Evolutionary conservation across 2,113 vertebrate genomes (phyloP).

Genomic region (Archocentrus centrarchus): DNA sequence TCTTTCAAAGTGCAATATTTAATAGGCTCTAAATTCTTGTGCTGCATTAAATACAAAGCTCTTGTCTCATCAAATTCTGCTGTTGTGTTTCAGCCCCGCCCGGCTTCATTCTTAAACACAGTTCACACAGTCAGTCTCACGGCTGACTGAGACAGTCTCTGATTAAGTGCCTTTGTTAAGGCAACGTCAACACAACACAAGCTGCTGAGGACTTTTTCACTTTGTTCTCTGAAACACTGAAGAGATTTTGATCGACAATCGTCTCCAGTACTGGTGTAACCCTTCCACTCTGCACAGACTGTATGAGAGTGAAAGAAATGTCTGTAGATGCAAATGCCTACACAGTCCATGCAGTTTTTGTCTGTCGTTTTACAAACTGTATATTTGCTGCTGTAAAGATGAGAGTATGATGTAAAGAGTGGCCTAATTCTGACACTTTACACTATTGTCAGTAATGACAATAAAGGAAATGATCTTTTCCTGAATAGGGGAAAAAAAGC

Average conservation of each 20-base stretch:
- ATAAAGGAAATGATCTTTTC: neutral
- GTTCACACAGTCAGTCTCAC: neutral
- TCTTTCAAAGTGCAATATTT: conserved; percentile 76
- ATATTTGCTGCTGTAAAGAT: conserved; percentile 41
- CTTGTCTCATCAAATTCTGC: neutral
- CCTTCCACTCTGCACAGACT: neutral
- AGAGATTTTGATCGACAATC: neutral
- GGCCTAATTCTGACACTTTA: neutral
- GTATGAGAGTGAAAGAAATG: neutral
- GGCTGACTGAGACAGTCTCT: neutral
- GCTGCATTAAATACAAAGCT: conserved; percentile 16
- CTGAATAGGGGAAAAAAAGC: neutral
- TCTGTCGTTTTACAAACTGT: neutral
- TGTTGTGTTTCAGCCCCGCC: neutral
- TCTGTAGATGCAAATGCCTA: neutral
- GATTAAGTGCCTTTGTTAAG: conserved; percentile 64
- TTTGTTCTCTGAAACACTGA: conserved; percentile 18
- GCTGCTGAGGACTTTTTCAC: conserved; percentile 17
- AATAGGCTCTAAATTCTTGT: conserved; percentile 38
- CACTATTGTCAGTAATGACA: neutral
- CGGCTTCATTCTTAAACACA: neutral
- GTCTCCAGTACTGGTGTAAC: neutral
- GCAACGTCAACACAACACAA: conserved; percentile 25
- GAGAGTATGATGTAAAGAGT: neutral
- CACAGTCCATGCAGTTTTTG: neutral